phyloP scores from a whole-genome alignment of 2,797 vertebrate genomes.

The Galagoides demidoff region DNA sequence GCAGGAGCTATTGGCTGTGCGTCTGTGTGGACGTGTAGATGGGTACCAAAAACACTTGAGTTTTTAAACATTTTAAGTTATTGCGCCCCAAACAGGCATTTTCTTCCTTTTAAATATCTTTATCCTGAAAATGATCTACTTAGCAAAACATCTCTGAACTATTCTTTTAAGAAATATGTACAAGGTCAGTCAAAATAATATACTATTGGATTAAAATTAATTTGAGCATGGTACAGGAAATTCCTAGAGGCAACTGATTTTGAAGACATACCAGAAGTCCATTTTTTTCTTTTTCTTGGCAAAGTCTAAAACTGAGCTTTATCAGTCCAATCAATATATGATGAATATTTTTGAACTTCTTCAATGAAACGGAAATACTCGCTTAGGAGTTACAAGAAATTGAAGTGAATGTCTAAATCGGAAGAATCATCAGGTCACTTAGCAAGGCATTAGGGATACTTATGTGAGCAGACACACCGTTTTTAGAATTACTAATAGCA shows the following conservation, averaged over 20 bases:
- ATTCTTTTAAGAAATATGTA: conserved; percentile 71
- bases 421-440: conserved; percentile 18
- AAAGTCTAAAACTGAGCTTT: conserved; percentile 68
- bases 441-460: background rate
- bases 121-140: conserved; percentile 65
- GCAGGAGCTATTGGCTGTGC: conserved; percentile 58
- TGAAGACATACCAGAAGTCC: conserved; percentile 79
- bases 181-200: conserved; percentile 75
- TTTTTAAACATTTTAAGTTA: conserved; percentile 30
- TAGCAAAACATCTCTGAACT: conserved; percentile 68
- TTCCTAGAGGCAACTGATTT: conserved; percentile 80
- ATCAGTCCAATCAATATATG: conserved; percentile 69
- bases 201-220: conserved; percentile 80
- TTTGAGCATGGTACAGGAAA: conserved; percentile 81
- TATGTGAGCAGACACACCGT: background rate
- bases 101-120: conserved; percentile 61
- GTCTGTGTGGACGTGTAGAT: conserved; percentile 15
- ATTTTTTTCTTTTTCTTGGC: conserved; percentile 79
- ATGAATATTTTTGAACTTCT: conserved; percentile 75
- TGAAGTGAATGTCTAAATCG: conserved; percentile 26
- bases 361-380: conserved; percentile 55
- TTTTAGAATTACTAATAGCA: conserved; percentile 58
- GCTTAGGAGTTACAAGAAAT: conserved; percentile 65
- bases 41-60: conserved; percentile 4
- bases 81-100: conserved; percentile 54